Evolutionary conservation across 2,797 vertebrate genomes (phyloP).

Genomic region (Lycodopsis pacificus): DNA sequence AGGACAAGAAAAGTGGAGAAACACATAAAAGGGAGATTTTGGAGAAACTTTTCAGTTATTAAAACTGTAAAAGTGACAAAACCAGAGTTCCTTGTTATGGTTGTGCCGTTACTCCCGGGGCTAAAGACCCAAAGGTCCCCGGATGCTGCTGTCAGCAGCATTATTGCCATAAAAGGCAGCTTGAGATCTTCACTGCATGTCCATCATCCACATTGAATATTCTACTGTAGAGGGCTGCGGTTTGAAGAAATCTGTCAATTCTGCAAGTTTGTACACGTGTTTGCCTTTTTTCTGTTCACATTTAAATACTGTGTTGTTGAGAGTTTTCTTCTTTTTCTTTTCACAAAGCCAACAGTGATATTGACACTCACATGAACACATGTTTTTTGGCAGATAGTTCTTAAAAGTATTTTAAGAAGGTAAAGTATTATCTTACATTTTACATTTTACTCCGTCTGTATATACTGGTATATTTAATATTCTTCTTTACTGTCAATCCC

Average conservation of each 20-base stretch:
- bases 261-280: no score
- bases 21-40: neutral
- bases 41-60: neutral
- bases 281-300: neutral
- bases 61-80: conserved; percentile 24
- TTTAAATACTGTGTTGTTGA: neutral
- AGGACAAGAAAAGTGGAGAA: neutral
- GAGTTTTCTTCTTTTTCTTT: neutral
- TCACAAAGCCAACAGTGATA: neutral
- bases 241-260: neutral
- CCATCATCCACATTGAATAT: conserved; percentile 42
- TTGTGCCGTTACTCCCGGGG: conserved; percentile 31
- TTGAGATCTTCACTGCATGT: conserved; percentile 61
- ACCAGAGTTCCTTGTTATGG: conserved; percentile 29
- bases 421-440: no score
- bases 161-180: conserved; percentile 84
- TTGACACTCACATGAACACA: neutral
- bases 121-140: conserved; percentile 56
- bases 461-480: no score
- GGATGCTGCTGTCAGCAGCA: conserved; percentile 64
- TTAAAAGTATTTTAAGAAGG: neutral
- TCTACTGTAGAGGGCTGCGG: conserved; percentile 4
- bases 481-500: no score
- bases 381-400: neutral
- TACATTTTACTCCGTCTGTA: no score